Percentiles rank a stretch among this genome's conserved stretches.
Evolutionary conservation across 2,888 invertebrate species (phyloP).

Genomic region (Cacoxenus indagator): DNA sequence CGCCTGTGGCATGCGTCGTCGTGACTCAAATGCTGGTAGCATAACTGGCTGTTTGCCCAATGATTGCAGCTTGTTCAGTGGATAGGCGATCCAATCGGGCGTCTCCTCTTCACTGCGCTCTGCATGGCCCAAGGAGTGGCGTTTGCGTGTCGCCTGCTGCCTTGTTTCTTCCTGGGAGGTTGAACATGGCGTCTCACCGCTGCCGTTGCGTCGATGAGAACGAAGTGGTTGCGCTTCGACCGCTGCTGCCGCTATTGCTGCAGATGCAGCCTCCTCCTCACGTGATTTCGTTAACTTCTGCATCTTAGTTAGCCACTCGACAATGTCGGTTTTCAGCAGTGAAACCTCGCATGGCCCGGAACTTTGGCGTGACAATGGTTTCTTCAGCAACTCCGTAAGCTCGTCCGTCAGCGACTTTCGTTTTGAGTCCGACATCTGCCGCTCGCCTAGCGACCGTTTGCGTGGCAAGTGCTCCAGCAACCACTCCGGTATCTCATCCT

Average conservation of each 20-base stretch:
- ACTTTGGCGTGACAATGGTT: conserved; percentile 69
- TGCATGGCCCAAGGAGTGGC: conserved; percentile 69
- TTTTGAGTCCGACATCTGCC: conserved; percentile 53
- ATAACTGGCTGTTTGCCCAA: conserved; percentile 56
- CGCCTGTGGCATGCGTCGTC: conserved; percentile 43
- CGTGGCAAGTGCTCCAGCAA: conserved; percentile 67
- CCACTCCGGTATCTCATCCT: conserved; percentile 70
- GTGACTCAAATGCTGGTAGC: neutral
- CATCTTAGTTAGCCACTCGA: conserved; percentile 70
- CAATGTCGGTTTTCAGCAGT: conserved; percentile 68
- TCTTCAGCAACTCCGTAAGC: conserved; percentile 68
- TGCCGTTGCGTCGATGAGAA: conserved; percentile 67
- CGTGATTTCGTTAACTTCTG: conserved; percentile 49
- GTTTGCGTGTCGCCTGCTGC: conserved; percentile 60
- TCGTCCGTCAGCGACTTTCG: conserved; percentile 65
- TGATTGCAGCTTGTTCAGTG: conserved; percentile 66
- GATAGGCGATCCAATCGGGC: conserved; percentile 70
- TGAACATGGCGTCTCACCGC: conserved; percentile 66
- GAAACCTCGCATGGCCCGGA: conserved; percentile 70
- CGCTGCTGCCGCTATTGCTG: neutral
- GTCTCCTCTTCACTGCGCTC: conserved; percentile 65
- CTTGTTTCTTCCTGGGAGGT: conserved; percentile 66
- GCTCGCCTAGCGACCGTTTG: conserved; percentile 61
- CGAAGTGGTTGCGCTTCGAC: conserved; percentile 48
- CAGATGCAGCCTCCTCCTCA: conserved; percentile 6